These are phyloP conservation scores for Eublepharis macularius DNA, from an alignment of 2,113 vertebrate species.

Conservation along the genomic window DNA sequence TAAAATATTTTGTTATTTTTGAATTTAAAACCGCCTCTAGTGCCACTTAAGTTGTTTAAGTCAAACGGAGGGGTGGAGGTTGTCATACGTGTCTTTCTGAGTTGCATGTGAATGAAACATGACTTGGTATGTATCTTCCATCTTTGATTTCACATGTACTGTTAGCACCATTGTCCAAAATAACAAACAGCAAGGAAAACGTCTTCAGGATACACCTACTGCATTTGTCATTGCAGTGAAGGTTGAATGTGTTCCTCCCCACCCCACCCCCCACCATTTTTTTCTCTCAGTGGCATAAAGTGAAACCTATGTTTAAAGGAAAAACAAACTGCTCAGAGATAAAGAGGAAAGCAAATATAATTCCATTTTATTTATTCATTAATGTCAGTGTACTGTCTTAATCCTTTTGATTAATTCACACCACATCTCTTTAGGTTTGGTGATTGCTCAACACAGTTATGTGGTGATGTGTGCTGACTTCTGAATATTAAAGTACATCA, in stretches of 20 bases:
- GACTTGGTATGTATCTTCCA: slow-evolving; percentile 1
- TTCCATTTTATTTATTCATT: slow-evolving; percentile 40
- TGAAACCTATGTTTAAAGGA: slow-evolving; percentile 12
- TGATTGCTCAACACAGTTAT: slow-evolving; percentile 29
- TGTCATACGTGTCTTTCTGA: too few species aligned
- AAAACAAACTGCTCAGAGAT: slow-evolving; percentile 20
- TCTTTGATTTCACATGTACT: neutral
- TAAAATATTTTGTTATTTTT: too few species aligned
- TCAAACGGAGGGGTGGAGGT: too few species aligned
- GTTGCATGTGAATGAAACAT: neutral
- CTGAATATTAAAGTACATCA: slow-evolving; percentile 23
- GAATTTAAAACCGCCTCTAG: too few species aligned
- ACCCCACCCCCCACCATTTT: neutral
- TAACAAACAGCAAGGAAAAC: neutral
- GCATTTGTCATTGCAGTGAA: neutral
- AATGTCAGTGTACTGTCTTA: slow-evolving; percentile 28
- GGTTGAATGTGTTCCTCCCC: neutral
- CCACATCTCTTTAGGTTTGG: slow-evolving; percentile 28
- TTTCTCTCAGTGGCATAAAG: slow-evolving; percentile 6
- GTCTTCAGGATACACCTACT: neutral
- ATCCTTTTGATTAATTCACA: slow-evolving; percentile 25
- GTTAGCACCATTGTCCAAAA: slow-evolving; percentile 16
- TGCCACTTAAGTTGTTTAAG: too few species aligned
- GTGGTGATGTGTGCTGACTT: slow-evolving; percentile 18
- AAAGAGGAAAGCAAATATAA: slow-evolving; percentile 35